Conservation (phyloP, 2,797 vertebrate species). For the Dryobates pubescens region DNA sequence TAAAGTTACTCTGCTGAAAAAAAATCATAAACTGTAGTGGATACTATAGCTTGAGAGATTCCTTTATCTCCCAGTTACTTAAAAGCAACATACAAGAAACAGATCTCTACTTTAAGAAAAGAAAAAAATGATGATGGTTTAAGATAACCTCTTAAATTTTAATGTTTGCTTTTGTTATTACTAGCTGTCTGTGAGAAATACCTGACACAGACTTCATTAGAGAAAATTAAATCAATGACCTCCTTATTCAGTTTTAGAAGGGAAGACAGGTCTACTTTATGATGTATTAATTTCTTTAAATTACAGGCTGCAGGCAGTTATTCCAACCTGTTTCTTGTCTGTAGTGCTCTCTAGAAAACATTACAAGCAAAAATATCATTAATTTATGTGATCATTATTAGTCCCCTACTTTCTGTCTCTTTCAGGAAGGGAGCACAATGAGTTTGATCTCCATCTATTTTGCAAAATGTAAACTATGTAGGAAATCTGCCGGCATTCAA, state of each 20-base stretch:
- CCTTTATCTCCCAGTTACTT: not conserved
- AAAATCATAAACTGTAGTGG: not conserved
- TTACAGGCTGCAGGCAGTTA: not conserved
- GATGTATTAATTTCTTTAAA: not conserved
- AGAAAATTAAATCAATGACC: conserved; percentile 14
- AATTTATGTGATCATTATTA: not conserved
- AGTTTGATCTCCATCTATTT: not conserved
- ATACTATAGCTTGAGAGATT: not conserved
- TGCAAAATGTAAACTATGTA: not conserved
- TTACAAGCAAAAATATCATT: not conserved
- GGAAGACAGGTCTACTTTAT: not conserved
- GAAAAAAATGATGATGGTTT: not conserved
- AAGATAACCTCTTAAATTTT: not conserved
- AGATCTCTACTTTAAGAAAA: not conserved
- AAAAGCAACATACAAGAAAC: not conserved
- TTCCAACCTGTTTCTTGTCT: not conserved
- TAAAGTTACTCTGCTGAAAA: not conserved
- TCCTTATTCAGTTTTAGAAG: not conserved
- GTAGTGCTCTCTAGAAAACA: not conserved
- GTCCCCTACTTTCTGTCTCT: not conserved
- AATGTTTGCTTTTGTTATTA: not conserved
- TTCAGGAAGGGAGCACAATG: not conserved
- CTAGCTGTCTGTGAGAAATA: not conserved
- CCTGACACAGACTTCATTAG: not conserved
- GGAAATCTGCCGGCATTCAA: not conserved